phyloP scores from a whole-genome alignment of 1,140 invertebrate species.

The Centruroides sculpturatus region DNA sequence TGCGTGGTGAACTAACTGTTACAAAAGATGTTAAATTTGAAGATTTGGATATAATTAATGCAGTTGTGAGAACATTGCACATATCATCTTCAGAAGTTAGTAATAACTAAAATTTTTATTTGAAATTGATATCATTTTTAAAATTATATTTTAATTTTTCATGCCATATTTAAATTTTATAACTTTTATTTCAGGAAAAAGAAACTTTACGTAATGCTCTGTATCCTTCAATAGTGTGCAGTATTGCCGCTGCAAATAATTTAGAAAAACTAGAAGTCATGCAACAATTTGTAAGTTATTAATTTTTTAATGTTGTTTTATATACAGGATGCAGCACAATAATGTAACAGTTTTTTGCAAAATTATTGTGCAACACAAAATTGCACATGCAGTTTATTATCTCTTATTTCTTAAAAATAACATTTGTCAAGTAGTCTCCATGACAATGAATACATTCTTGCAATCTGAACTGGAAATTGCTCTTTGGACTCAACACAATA shows the following conservation, averaged over 20 bases:
- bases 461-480: no score
- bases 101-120: not conserved
- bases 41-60: constrained; percentile 47
- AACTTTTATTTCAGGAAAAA: constrained; percentile 35
- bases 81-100: constrained; percentile 41
- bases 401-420: no score
- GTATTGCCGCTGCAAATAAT: constrained; percentile 51
- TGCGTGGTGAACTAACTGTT: constrained; percentile 22
- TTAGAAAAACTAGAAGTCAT: constrained; percentile 34
- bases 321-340: no score
- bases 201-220: constrained; percentile 52
- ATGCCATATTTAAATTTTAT: no score
- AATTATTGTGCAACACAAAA: no score
- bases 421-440: no score
- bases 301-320: no score
- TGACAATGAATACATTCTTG: no score
- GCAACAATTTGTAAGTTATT: constrained; percentile 24
- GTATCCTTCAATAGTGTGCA: constrained; percentile 58
- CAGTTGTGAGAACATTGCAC: constrained; percentile 46
- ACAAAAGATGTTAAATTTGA: constrained; percentile 24
- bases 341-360: no score
- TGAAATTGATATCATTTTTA: not conserved
- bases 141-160: no score
- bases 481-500: no score
- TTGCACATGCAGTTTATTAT: no score